These are phyloP conservation scores for Sarcoramphus papa DNA, from an alignment of 2,797 vertebrate genomes.

Conservation along the genomic window DNA sequence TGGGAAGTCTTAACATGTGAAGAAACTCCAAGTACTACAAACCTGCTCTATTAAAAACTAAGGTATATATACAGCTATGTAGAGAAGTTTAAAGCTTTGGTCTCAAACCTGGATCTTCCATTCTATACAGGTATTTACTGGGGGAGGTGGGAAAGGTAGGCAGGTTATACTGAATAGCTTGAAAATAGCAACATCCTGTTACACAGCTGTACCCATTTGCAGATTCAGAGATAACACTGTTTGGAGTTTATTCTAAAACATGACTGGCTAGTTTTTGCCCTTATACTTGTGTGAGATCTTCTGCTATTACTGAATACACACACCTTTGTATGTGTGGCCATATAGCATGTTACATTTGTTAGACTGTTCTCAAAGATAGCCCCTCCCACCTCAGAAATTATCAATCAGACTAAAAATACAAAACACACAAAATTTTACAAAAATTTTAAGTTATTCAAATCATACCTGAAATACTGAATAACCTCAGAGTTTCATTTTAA, in stretches of 20 bases:
- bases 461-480: not conserved
- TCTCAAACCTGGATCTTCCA: not conserved
- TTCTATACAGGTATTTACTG: not conserved
- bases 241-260: not conserved
- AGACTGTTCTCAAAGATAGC: not conserved
- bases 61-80: not conserved
- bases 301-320: not conserved
- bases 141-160: not conserved
- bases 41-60: not conserved
- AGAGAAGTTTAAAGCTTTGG: not conserved
- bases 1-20: not conserved
- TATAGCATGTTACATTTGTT: not conserved
- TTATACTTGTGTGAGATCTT: not conserved
- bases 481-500: not conserved
- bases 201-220: not conserved
- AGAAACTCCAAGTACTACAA: not conserved
- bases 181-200: not conserved
- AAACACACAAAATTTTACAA: fast-evolving
- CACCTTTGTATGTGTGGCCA: not conserved
- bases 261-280: not conserved
- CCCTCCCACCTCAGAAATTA: not conserved
- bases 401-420: not conserved
- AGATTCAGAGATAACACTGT: not conserved
- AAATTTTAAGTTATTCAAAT: not conserved
- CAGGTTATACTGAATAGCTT: not conserved